Evolutionary conservation across 2,888 invertebrate species (phyloP), one percentile per base, ranked within the genome.

Genomic region (Pasiphila rectangulata): DNA sequence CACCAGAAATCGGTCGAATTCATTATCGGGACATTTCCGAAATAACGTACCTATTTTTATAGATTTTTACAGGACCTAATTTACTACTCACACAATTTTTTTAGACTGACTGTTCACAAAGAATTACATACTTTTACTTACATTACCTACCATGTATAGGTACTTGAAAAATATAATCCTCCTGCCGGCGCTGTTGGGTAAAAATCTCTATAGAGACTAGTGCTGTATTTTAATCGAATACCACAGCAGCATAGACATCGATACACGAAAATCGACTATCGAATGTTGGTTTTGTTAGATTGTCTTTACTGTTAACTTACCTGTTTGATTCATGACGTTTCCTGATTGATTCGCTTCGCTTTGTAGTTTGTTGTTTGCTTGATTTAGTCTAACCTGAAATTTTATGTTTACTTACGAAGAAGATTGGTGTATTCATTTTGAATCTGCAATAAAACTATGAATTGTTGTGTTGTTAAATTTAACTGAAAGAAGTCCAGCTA

Each of bases 301-400:
- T 43, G 42, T 20, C 4, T 1, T 6, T n/a, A 1, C 19, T 41
- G 41, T 19, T 9, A 34, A 20, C 10, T 10, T 10, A 16, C 4
- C 35, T 29, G 43, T 7, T 36, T 43, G 43, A 3, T 36, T 29
- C 7, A 17, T 16, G 2, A 6, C 6, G 4, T 9, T 9, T 32
- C 17, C n/a, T n/a, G n/a, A n/a, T n/a, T n/a, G n/a, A n/a, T n/a
- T n/a, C n/a, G n/a, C n/a, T n/a, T n/a, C n/a, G n/a, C n/a, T n/a
- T n/a, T n/a, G n/a, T n/a, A n/a, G n/a, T n/a, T n/a, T n/a, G n/a
- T n/a, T n/a, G n/a, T n/a, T n/a, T n/a, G n/a, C n/a, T n/a, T n/a
- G n/a, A 30, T n/a, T 16, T 5, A 10, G 10, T 13, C 17, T 43
- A 43, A 43, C 43, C 43, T 43, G 27, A 29, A 42, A 42, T 4